A percentile compares a stretch with the other conserved stretches of the same genome.
phyloP scores from a whole-genome alignment of 2,113 vertebrate species.

The Natator depressus region DNA sequence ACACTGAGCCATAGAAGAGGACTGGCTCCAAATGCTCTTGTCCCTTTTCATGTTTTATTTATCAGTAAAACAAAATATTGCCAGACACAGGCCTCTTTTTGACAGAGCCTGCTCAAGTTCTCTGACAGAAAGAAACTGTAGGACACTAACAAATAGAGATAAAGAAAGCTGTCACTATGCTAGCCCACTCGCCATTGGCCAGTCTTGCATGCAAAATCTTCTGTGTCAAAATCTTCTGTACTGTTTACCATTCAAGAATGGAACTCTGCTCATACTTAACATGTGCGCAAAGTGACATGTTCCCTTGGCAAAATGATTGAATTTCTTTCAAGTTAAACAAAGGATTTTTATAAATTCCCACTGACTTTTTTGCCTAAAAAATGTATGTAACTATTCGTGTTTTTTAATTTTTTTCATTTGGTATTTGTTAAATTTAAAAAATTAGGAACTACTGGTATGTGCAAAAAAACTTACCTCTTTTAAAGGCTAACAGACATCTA shows the following conservation, averaged over 20 bases:
- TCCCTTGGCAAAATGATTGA: neutral
- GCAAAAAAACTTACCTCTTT: neutral
- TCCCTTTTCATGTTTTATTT: neutral
- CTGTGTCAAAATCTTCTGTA: neutral
- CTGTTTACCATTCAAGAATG: neutral
- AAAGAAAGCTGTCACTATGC: neutral
- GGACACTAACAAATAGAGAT: neutral
- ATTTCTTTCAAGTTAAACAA: neutral
- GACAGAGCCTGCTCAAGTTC: neutral
- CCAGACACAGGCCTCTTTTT: neutral
- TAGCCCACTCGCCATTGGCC: neutral
- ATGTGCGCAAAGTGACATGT: neutral
- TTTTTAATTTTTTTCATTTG: neutral
- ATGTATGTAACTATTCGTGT: neutral
- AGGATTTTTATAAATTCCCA: neutral
- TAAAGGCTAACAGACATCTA: fast-evolving
- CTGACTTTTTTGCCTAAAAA: neutral
- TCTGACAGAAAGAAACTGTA: neutral
- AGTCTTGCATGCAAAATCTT: neutral
- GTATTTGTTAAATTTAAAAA: neutral
- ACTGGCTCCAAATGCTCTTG: fast-evolving
- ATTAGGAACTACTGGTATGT: neutral
- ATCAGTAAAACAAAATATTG: neutral
- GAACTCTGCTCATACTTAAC: fast-evolving
- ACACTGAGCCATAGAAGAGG: neutral